Percentiles rank a stretch among this genome's conserved stretches.
Conservation (phyloP, 2,113 vertebrate species). For the Desmodus rotundus region DNA sequence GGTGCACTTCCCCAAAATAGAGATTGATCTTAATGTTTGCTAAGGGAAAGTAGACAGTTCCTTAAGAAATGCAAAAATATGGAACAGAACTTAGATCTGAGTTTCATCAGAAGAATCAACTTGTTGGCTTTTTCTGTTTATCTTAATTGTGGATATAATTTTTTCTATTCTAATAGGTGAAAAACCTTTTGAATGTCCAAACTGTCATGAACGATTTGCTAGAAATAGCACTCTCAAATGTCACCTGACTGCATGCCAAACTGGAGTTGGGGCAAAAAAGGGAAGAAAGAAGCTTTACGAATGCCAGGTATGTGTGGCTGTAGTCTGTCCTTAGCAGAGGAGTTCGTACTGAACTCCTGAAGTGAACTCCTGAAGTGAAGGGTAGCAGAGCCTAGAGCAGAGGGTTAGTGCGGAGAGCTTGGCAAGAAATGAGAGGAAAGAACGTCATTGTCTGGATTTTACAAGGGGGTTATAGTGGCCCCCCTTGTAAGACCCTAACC, state of each 20-base stretch:
- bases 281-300: conserved; percentile 98
- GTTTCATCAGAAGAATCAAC: conserved; percentile 27
- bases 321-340: neutral
- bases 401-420: neutral
- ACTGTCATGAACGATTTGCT: conserved; percentile 96
- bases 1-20: neutral
- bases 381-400: neutral
- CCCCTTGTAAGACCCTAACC: neutral
- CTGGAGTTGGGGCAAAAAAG: conserved; percentile 96
- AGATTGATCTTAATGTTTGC: conserved; percentile 1
- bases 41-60: neutral
- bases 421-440: neutral
- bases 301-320: conserved; percentile 91
- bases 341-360: neutral
- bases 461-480: neutral
- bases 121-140: neutral
- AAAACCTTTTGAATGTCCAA: conserved; percentile 98
- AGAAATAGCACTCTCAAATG: conserved; percentile 98
- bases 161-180: conserved; percentile 86
- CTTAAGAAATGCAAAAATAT: neutral
- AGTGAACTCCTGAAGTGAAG: neutral
- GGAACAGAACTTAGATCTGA: neutral
- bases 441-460: neutral
- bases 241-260: conserved; percentile 96
- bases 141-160: conserved; percentile 26